These are phyloP conservation scores for Lepidurus couesii DNA, from an alignment of 1,140 invertebrate species.

Conservation along the genomic window DNA sequence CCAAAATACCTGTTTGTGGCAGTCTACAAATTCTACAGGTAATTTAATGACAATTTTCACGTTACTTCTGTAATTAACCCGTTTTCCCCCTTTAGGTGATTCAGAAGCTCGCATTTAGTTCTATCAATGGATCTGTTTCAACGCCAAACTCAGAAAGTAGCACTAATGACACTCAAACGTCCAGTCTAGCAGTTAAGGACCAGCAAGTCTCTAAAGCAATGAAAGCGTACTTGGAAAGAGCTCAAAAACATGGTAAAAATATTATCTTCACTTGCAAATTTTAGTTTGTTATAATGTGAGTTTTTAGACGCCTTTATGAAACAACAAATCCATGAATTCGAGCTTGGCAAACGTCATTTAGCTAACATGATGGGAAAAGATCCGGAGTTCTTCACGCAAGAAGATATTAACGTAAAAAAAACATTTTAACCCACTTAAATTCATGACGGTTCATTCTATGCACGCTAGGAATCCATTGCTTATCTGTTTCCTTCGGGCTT, in stretches of 20 bases:
- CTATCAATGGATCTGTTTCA: background rate
- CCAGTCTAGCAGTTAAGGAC: background rate
- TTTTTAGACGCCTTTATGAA: constrained; percentile 73
- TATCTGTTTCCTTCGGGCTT: constrained; percentile 91
- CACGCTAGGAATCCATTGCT: constrained; percentile 68
- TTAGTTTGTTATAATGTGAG: constrained; percentile 14
- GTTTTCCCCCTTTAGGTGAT: background rate
- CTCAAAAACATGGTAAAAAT: constrained; percentile 62
- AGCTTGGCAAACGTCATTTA: constrained; percentile 87
- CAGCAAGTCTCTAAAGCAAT: constrained; percentile 74
- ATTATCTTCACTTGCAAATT: background rate
- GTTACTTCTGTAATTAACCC: background rate
- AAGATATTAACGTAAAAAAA: constrained; percentile 70
- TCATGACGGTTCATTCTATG: constrained; percentile 36
- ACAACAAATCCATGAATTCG: constrained; percentile 70
- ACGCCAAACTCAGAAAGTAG: background rate
- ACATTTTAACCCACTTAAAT: constrained; percentile 26
- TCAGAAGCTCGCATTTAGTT: background rate
- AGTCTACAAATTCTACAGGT: background rate
- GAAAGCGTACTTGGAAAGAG: constrained; percentile 75
- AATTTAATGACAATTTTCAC: background rate
- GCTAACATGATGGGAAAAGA: constrained; percentile 98
- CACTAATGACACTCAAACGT: background rate
- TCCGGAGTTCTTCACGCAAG: constrained; percentile 76
- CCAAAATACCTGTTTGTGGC: background rate